phyloP scores from a whole-genome alignment of 2,888 invertebrate genomes.

The Synanthedon tipuliformis region DNA sequence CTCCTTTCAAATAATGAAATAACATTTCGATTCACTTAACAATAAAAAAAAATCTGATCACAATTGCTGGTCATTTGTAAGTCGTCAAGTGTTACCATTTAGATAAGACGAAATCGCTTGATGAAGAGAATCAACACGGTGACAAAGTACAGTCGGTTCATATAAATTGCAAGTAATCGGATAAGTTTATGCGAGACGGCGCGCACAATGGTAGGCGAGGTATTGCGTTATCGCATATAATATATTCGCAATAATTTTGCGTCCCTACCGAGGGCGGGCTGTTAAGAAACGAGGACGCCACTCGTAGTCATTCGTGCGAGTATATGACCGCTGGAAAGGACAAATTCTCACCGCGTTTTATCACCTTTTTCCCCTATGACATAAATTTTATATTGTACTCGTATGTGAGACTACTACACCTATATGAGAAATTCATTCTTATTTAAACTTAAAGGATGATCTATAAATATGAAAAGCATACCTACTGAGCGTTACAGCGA shows the following conservation, averaged over 20 bases:
- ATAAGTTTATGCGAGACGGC: conserved; percentile 34
- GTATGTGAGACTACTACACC: not conserved
- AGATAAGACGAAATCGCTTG: not conserved
- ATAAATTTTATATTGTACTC: not conserved
- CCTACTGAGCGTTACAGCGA: too few species aligned
- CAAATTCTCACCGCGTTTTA: not conserved
- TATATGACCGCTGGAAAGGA: conserved; percentile 26
- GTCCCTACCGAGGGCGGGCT: conserved; percentile 22
- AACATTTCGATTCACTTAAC: too few species aligned
- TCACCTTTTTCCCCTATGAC: not conserved
- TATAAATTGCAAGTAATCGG: conserved; percentile 40
- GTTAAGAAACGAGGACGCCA: conserved; percentile 25
- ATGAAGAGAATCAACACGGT: not conserved
- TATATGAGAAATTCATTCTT: too few species aligned
- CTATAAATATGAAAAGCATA: too few species aligned
- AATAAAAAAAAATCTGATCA: too few species aligned
- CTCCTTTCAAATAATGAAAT: too few species aligned
- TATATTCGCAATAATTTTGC: conserved; percentile 44
- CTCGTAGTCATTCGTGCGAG: conserved; percentile 17
- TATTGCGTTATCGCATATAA: conserved; percentile 38
- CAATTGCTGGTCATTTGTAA: too few species aligned
- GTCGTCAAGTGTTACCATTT: not conserved
- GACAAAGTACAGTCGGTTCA: conserved; percentile 4
- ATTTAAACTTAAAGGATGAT: too few species aligned
- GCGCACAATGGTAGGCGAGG: conserved; percentile 25